These are phyloP conservation scores for Leucoma salicis DNA, from an alignment of 2,888 invertebrate genomes.

Conservation along the genomic window DNA sequence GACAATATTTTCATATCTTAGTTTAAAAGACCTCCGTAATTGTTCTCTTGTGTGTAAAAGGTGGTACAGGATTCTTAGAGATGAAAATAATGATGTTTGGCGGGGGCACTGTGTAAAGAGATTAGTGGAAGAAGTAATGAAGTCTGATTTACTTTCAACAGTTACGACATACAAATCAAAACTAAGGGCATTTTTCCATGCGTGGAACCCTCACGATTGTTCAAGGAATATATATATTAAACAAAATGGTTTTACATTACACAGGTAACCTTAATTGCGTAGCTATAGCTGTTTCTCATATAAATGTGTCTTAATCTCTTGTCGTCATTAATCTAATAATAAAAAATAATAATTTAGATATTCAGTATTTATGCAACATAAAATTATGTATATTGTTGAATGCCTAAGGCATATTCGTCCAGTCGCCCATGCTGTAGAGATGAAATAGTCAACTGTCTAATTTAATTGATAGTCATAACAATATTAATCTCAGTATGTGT, in stretches of 20 bases:
- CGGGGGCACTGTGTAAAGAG: constrained; percentile 92
- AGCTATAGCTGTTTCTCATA: no score
- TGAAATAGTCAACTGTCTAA: no score
- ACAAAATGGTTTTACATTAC: constrained; percentile 97
- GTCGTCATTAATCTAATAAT: no score
- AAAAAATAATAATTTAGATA: no score
- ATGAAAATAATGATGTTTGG: constrained; percentile 98
- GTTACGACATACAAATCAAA: constrained; percentile 96
- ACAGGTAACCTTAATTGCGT: constrained; percentile 84
- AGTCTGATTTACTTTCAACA: constrained; percentile 94
- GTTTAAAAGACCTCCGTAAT: constrained; percentile 91
- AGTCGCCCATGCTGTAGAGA: no score
- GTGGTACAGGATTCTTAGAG: constrained; percentile 94
- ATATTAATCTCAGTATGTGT: no score
- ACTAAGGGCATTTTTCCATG: constrained; percentile 94
- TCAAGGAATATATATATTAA: constrained; percentile 98
- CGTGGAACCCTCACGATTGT: constrained; percentile 99
- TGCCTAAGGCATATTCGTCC: no score
- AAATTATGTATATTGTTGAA: no score
- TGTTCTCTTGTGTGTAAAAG: constrained; percentile 96
- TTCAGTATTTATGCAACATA: no score
- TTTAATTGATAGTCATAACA: no score
- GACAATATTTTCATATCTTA: constrained; percentile 95
- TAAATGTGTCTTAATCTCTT: no score
- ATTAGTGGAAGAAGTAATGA: constrained; percentile 91